Conservation (phyloP, 2,113 vertebrate genomes). For the Ictidomys tridecemlineatus region DNA sequence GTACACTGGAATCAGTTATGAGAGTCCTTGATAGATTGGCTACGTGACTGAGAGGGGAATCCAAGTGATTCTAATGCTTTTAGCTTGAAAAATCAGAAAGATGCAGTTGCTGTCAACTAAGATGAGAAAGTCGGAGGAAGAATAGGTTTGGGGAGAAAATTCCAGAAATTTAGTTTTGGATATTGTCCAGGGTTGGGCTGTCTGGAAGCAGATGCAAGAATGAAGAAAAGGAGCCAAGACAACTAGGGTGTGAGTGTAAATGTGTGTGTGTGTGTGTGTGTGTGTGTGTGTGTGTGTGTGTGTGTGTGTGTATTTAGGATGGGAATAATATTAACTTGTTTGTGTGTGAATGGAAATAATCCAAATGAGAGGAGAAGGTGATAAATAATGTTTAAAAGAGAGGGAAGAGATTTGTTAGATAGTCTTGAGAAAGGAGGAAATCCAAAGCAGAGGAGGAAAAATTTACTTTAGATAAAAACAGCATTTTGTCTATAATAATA, state of each 20-base stretch:
- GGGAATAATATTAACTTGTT: neutral
- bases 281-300: neutral
- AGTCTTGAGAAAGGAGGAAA: neutral
- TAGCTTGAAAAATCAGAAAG: neutral
- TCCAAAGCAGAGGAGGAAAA: neutral
- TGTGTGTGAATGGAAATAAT: neutral
- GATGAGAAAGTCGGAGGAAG: neutral
- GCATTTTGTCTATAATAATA: neutral
- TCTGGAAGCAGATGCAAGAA: neutral
- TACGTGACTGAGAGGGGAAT: neutral
- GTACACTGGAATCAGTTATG: neutral
- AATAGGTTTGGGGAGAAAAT: neutral
- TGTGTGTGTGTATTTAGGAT: neutral
- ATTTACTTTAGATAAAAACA: neutral
- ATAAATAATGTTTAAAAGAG: neutral
- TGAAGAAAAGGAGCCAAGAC: neutral
- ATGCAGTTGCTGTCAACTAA: neutral
- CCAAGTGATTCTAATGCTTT: neutral
- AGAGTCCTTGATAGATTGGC: neutral
- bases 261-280: too few relatives aligned
- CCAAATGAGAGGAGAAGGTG: neutral
- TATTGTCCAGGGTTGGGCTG: neutral
- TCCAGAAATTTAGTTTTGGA: neutral
- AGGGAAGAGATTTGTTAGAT: constrained; percentile 3
- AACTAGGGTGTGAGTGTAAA: neutral